Conservation (phyloP, 2,113 vertebrate genomes). For the Rhinolophus sinicus region DNA sequence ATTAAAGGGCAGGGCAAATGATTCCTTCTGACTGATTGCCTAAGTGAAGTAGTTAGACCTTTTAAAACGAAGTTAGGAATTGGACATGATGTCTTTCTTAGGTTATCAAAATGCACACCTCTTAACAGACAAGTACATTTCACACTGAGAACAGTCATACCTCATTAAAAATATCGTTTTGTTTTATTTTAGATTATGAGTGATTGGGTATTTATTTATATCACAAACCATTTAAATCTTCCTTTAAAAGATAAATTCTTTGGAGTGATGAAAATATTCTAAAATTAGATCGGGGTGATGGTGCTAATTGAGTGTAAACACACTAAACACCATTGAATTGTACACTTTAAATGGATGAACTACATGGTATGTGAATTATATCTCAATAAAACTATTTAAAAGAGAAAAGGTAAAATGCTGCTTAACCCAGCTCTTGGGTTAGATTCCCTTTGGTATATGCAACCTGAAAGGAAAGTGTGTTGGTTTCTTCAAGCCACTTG, state of each 20-base stretch:
- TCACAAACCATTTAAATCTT: not conserved
- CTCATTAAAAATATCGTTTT: not conserved
- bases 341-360: not conserved
- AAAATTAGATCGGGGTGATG: not conserved
- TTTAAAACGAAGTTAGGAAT: not conserved
- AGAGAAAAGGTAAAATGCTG: not conserved
- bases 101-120: not conserved
- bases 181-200: not conserved
- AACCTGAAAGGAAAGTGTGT: not conserved
- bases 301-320: not conserved
- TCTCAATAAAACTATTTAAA: not conserved
- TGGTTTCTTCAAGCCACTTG: not conserved
- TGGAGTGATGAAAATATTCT: not conserved
- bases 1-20: not conserved
- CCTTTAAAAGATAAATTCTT: constrained; percentile 22
- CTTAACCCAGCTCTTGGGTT: not conserved
- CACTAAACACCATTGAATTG: not conserved
- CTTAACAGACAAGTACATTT: not conserved
- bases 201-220: not conserved
- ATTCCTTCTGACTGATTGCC: not conserved
- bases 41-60: not conserved
- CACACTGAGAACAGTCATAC: not conserved
- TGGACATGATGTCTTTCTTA: not conserved
- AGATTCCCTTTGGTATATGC: not conserved
- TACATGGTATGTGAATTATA: not conserved